Base-by-base conservation (phyloP, 2,888 invertebrate species). In the Salpingus planirostris region DNA sequence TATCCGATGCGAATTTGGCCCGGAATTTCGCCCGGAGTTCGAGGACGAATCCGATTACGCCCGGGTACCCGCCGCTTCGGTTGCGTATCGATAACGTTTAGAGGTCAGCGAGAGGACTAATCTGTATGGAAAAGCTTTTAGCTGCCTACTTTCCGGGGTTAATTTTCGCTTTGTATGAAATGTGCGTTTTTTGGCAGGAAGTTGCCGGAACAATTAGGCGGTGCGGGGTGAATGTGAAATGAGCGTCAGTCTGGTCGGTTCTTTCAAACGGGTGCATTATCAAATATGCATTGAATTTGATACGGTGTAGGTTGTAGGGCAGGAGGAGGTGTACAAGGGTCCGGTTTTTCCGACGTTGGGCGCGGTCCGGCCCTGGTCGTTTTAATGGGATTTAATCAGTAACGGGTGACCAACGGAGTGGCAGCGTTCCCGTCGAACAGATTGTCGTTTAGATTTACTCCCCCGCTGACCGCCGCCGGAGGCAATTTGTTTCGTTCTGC, bases 401-500 rank as follows among this genome's bases (percentile, higher is more conserved):
- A 40, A 24, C 28, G 33, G n/a, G 38, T 28, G 39, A 27, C 38
- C 34, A n/a, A n/a, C n/a, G 34, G 28, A 27, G 24, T 21, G 8
- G 25, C 27, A 14, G 27, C 18, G 21, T 39, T 39, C 11, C 32
- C 29, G 35, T 32, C 39, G 32, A 35, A 35, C 39, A 39, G 29
- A 39, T 39, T 39, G 39, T 39, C 39, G 32, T 29, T 36, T 38
- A 43, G 46, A 49, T 47, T 49, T 47, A 49, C 36, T 46, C 42
- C 37, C 42, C 43, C 40, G 39, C 33, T 42, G 44, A 37, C 38
- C 39, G 42, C 37, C 32, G 41, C 2, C 2, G 40, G 31, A 38
- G 44, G 44, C 41, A 43, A 47, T 49, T 47, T 48, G 46, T 48
- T 48, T 47, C 32, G 41, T 45, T 46, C 46, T 39, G 40, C 37